Percentiles rank a stretch among this genome's conserved stretches.
Evolutionary conservation across 2,888 invertebrate genomes (phyloP).

Genomic region (Ochropleura leucogaster): DNA sequence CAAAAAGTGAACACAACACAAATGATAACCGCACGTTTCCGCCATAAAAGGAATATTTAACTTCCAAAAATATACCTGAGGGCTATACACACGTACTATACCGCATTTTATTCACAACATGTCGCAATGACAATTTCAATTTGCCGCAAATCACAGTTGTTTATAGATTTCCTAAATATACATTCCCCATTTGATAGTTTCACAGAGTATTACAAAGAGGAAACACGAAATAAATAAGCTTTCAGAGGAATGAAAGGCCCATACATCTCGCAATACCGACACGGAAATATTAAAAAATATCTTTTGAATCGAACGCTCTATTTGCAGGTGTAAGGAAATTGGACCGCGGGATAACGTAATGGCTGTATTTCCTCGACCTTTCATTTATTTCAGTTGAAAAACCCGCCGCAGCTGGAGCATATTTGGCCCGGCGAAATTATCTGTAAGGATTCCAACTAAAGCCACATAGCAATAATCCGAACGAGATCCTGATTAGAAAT

Average conservation of each 20-base stretch:
- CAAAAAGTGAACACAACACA: constrained; percentile 55
- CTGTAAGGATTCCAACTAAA: constrained; percentile 67
- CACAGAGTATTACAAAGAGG: constrained; percentile 56
- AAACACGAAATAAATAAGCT: constrained; percentile 67
- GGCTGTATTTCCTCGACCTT: constrained; percentile 69
- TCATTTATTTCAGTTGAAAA: constrained; percentile 70
- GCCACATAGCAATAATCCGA: constrained; percentile 66
- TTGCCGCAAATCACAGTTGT: constrained; percentile 40
- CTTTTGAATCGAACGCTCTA: constrained; percentile 61
- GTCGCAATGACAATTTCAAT: constrained; percentile 55
- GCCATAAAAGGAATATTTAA: constrained; percentile 60
- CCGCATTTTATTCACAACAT: constrained; percentile 25
- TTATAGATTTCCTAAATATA: constrained; percentile 46
- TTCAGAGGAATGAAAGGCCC: constrained; percentile 65
- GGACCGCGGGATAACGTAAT: constrained; percentile 63
- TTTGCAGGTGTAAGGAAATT: constrained; percentile 68
- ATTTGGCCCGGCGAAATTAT: constrained; percentile 65
- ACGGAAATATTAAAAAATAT: constrained; percentile 72
- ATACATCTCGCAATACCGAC: constrained; percentile 53
- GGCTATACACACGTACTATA: constrained; percentile 18
- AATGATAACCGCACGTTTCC: constrained; percentile 60
- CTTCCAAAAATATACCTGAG: constrained; percentile 48
- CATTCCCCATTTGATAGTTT: constrained; percentile 60
- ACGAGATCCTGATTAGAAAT: constrained; percentile 73
- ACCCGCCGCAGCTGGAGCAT: constrained; percentile 63